Percentiles rank a stretch among this genome's conserved stretches.
Evolutionary conservation across 2,888 invertebrate genomes (phyloP).

Genomic region (Tinea semifulvella): DNA sequence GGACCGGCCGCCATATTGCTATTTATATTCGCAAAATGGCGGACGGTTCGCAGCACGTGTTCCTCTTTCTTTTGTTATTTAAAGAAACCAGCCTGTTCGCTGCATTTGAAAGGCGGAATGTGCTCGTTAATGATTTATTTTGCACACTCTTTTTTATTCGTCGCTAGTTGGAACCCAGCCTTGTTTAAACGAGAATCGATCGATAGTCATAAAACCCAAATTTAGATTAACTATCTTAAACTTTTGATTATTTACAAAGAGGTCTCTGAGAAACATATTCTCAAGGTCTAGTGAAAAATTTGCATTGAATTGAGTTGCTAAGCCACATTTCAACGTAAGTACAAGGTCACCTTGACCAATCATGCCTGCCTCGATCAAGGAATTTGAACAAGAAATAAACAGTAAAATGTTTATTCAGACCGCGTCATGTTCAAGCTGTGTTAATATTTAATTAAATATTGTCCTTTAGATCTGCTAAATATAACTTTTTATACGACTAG

Average conservation of each 20-base stretch:
- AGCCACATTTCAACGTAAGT: conserved; percentile 39
- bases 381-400: conserved; percentile 6
- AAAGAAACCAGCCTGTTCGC: conserved; percentile 30
- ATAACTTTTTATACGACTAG: no score
- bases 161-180: background rate
- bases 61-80: conserved; percentile 50
- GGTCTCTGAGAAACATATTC: background rate
- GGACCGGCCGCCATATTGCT: conserved; percentile 58
- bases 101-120: conserved; percentile 19
- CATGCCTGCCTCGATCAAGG: conserved; percentile 21
- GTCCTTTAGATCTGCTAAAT: no score
- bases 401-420: conserved; percentile 6
- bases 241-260: conserved; percentile 2
- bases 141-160: conserved; percentile 8
- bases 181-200: background rate
- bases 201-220: background rate
- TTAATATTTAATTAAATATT: conserved; percentile 9
- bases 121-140: conserved; percentile 18
- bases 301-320: conserved; percentile 54
- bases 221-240: background rate
- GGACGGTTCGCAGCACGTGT: conserved; percentile 47
- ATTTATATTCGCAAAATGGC: conserved; percentile 63
- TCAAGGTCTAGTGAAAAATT: conserved; percentile 44
- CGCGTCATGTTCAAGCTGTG: background rate
- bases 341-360: conserved; percentile 58